Evolutionary conservation across 2,113 vertebrate genomes (phyloP).

Genomic region (Odontophorus gujanensis): DNA sequence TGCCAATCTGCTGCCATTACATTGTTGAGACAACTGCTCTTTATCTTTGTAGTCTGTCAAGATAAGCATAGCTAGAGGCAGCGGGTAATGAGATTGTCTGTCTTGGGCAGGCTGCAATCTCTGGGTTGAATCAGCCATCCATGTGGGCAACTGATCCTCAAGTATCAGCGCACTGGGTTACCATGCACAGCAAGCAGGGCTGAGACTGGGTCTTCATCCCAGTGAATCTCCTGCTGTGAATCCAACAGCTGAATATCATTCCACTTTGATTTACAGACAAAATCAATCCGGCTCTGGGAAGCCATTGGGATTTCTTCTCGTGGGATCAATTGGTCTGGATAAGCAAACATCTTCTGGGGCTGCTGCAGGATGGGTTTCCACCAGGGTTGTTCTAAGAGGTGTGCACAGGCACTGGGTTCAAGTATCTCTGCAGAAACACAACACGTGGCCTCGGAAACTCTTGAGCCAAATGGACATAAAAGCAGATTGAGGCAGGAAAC

Average conservation of each 20-base stretch:
- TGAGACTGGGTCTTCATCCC: not conserved
- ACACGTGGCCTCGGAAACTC: not conserved
- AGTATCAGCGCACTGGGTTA: accelerated
- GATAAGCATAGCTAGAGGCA: not conserved
- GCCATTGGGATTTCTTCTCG: not conserved
- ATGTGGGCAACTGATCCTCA: not conserved
- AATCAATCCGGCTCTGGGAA: not conserved
- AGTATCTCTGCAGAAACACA: not conserved
- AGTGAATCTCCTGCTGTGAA: not conserved
- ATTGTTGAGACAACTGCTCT: not conserved
- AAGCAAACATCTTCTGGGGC: not conserved
- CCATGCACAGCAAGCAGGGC: not conserved
- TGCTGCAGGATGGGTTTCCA: not conserved
- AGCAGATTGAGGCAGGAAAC: not conserved
- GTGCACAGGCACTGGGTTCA: not conserved
- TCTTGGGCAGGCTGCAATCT: not conserved
- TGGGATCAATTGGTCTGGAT: not conserved
- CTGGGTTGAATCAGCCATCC: not conserved
- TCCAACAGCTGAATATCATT: not conserved
- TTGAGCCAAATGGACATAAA: not conserved
- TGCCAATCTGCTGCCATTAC: not conserved
- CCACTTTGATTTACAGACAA: not conserved
- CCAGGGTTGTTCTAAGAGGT: not conserved
- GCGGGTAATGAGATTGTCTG: not conserved
- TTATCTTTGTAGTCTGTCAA: not conserved